Evolutionary conservation across 2,797 vertebrate species (phyloP).

Genomic region (Psittacula echo): DNA sequence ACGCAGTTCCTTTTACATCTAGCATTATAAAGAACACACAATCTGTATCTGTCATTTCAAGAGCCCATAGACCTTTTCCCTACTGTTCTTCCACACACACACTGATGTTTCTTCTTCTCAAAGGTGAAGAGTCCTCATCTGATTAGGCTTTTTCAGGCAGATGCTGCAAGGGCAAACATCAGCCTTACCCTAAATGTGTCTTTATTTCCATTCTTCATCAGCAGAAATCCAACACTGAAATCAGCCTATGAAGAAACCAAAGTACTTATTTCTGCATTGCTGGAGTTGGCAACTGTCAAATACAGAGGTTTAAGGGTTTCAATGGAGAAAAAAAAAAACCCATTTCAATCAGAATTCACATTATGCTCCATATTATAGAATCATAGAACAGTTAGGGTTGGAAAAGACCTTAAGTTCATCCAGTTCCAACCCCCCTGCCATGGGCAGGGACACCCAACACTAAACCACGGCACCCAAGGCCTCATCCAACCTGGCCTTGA

Average conservation of each 20-base stretch:
- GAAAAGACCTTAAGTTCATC: too few species aligned
- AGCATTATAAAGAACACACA: not conserved
- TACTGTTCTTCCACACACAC: not conserved
- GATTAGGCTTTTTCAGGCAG: not conserved
- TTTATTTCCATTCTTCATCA: not conserved
- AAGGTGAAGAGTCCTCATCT: not conserved
- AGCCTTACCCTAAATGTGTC: not conserved
- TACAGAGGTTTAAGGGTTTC: not conserved
- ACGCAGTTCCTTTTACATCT: not conserved
- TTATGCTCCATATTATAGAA: not conserved
- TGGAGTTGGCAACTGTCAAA: not conserved
- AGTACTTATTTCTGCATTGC: not conserved
- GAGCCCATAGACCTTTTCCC: not conserved
- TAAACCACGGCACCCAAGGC: too few species aligned
- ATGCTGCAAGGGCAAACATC: not conserved
- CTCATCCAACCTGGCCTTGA: too few species aligned
- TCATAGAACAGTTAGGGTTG: too few species aligned
- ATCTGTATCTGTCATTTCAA: not conserved
- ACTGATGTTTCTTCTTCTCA: not conserved
- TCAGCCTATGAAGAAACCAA: not conserved
- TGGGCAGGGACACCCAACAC: too few species aligned
- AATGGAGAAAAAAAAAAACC: not conserved
- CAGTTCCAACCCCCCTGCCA: too few species aligned
- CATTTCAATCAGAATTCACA: not conserved
- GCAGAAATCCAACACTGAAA: not conserved